A percentile compares a stretch with the other conserved stretches of the same genome.
Conservation (phyloP, 2,113 vertebrate genomes). For the Dasypus novemcinctus region DNA sequence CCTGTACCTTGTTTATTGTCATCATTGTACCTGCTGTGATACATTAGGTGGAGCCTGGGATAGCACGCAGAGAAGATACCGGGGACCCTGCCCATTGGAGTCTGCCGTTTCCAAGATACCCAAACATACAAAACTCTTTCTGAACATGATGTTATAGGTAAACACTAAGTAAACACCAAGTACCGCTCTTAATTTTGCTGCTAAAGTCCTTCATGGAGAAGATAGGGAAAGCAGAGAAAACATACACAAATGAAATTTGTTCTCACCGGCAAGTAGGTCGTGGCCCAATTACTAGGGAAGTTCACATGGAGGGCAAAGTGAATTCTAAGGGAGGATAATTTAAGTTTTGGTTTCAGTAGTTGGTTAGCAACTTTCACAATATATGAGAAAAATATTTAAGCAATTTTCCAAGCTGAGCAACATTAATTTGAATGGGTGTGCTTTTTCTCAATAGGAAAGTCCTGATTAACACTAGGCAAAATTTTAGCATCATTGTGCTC, state of each 20-base stretch:
- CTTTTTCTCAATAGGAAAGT: neutral
- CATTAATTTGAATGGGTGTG: neutral
- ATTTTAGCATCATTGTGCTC: neutral
- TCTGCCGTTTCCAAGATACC: neutral
- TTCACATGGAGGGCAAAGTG: neutral
- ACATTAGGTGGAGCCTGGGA: conserved; percentile 55
- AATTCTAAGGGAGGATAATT: neutral
- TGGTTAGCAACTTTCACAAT: conserved; percentile 3
- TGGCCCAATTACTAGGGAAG: neutral
- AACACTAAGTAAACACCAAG: neutral
- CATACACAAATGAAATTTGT: neutral
- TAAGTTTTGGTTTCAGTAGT: neutral
- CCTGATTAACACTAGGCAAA: neutral
- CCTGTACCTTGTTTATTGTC: conserved; percentile 44
- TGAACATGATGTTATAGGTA: conserved; percentile 33
- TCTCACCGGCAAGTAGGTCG: neutral
- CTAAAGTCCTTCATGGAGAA: neutral
- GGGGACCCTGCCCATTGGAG: neutral
- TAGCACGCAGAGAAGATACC: conserved; percentile 36
- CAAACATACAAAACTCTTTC: neutral
- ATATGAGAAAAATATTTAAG: neutral
- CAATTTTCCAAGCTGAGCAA: neutral
- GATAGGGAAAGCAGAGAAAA: neutral
- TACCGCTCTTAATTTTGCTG: neutral
- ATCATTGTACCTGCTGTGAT: neutral